These are phyloP conservation scores for Peromyscus melanophrys DNA, from an alignment of 2,797 vertebrate genomes.

Conservation along the genomic window DNA sequence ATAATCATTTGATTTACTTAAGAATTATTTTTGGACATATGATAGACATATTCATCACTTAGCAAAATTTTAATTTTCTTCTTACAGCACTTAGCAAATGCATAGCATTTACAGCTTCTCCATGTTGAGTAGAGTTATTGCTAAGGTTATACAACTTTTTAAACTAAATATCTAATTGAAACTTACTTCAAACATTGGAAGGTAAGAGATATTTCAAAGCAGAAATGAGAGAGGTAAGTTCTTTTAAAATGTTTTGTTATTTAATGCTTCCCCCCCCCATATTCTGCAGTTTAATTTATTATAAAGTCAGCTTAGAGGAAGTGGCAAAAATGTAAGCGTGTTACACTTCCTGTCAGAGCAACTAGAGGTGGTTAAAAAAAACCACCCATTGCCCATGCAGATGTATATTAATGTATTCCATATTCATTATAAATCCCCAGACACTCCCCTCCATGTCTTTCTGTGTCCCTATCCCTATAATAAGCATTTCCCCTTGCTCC, in stretches of 20 bases:
- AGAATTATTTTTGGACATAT: conserved; percentile 39
- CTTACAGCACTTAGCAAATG: neutral
- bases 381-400: conserved; percentile 37
- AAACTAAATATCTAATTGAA: conserved; percentile 46
- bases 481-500: conserved; percentile 1
- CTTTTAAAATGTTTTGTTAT: conserved; percentile 12
- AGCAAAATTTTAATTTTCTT: conserved; percentile 16
- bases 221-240: conserved; percentile 44
- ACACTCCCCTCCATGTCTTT: neutral
- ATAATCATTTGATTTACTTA: conserved; percentile 46
- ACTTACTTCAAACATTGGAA: conserved; percentile 48
- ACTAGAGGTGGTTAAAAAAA: neutral
- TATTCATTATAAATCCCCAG: conserved; percentile 79
- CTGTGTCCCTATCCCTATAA: conserved; percentile 48
- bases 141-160: conserved; percentile 66
- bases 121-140: conserved; percentile 56
- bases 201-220: conserved; percentile 49
- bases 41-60: conserved; percentile 61
- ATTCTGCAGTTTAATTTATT: conserved; percentile 25
- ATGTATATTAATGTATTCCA: conserved; percentile 73
- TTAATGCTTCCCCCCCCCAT: conserved; percentile 51
- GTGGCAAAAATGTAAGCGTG: conserved; percentile 26
- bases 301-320: conserved; percentile 55
- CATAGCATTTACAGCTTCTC: conserved; percentile 30
- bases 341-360: conserved; percentile 51